Evolutionary conservation across 2,113 vertebrate genomes (phyloP), one percentile per base, ranked within the genome.

Genomic region (Potamarius usumacintae): DNA sequence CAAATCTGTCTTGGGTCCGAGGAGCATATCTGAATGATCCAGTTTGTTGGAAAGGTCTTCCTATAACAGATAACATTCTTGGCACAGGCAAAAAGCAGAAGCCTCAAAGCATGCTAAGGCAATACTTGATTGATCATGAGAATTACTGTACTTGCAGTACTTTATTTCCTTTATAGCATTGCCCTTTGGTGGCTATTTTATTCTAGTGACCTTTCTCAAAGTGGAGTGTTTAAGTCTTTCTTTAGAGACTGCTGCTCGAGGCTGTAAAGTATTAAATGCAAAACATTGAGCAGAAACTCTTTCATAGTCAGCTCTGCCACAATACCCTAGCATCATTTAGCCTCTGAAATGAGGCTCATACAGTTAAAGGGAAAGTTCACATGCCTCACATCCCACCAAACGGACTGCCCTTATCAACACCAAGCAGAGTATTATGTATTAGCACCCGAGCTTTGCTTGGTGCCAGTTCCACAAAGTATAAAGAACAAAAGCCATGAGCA

Each of bases 341-440:
- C 50, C 57, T 72, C 57, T 86, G 17, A 57, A 57, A 77, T 22
- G 22, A 76, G 53, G 62, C 65, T 79, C 57, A 72, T 42, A 80
- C 53, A 87, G 83, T 90, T 83, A 91, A 84, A 87, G 77, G 76
- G 69, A 60, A 86, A 85, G 81, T 88, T 89, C 78, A 72, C 82
- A 89, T 78, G 60, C 79, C 67, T 48, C 60, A 7, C 17, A 83
- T 83, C 84, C 79, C 85, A 48, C 71, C 15, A 80, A 83, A 82
- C 77, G 18, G 34, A 60, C 78, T 86, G 77, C 84, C 87, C 89
- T 85, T 89, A 84, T 87, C 76, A 72, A 50, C 57, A 50, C 74
- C 58, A 63, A 86, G 50, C 85, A 89, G 88, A 91, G 82, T 42
- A 42, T 42, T 42, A 84, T 87, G 90, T 86, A 90, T 87, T 87